These are phyloP conservation scores for Lycodopsis pacificus DNA, from an alignment of 2,797 vertebrate genomes.

Conservation along the genomic window DNA sequence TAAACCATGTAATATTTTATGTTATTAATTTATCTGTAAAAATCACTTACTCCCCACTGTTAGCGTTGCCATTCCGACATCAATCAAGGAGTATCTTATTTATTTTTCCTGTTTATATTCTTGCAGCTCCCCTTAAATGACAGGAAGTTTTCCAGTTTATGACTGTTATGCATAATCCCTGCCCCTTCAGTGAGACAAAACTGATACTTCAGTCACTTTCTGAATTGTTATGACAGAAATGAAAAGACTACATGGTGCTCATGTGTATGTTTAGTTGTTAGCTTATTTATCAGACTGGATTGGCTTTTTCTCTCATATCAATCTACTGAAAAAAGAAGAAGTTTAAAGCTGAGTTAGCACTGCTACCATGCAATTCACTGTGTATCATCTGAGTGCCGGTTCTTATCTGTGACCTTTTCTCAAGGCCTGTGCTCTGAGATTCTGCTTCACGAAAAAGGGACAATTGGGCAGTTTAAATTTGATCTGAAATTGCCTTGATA, in stretches of 20 bases:
- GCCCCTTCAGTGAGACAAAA: slow-evolving; percentile 2
- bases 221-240: slow-evolving; percentile 26
- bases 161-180: slow-evolving; percentile 11
- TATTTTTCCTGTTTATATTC: slow-evolving; percentile 35
- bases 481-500: slow-evolving; percentile 83
- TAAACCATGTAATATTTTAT: not conserved
- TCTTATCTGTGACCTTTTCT: slow-evolving; percentile 83
- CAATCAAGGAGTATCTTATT: slow-evolving; percentile 25
- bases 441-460: slow-evolving; percentile 75
- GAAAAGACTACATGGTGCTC: slow-evolving; percentile 12
- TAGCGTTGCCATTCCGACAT: not conserved
- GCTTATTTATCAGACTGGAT: slow-evolving; percentile 33
- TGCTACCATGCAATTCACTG: slow-evolving; percentile 39
- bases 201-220: slow-evolving; percentile 9
- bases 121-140: slow-evolving; percentile 11
- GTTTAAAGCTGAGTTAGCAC: slow-evolving; percentile 47
- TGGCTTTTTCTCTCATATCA: slow-evolving; percentile 19
- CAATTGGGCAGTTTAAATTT: slow-evolving; percentile 80
- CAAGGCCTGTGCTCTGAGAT: slow-evolving; percentile 68
- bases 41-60: slow-evolving; percentile 6
- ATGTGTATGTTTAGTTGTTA: slow-evolving; percentile 15
- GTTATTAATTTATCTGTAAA: slow-evolving; percentile 27
- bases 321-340: slow-evolving; percentile 14
- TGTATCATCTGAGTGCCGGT: slow-evolving; percentile 59
- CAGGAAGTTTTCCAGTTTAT: slow-evolving; percentile 11